Evolutionary conservation across 2,797 vertebrate species (phyloP).

Genomic region (Hylomyscus alleni): DNA sequence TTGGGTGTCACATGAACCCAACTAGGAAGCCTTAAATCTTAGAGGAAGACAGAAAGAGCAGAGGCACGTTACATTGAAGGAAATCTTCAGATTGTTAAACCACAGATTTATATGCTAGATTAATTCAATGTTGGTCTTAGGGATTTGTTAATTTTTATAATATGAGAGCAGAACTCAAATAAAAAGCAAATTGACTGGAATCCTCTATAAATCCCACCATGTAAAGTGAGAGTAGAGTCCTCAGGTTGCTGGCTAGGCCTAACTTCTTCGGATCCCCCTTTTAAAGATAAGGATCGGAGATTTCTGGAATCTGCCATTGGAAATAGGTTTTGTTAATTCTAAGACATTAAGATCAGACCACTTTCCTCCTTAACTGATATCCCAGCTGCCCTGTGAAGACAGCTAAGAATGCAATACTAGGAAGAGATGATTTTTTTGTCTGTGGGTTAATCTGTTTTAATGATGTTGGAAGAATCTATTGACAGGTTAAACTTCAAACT

Average conservation of each 20-base stretch:
- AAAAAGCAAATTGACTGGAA: not conserved
- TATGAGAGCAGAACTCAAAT: constrained; percentile 32
- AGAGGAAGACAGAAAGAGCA: not conserved
- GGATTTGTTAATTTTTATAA: not conserved
- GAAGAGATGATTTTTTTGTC: not conserved
- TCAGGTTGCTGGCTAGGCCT: not conserved
- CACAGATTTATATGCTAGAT: not conserved
- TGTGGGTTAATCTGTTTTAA: constrained; percentile 26
- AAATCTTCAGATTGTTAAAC: not conserved
- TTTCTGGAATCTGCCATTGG: constrained; percentile 46
- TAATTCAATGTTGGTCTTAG: accelerated
- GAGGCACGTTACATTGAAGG: not conserved
- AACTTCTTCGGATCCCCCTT: not conserved
- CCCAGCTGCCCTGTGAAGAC: constrained; percentile 23
- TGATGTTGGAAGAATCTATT: constrained; percentile 35
- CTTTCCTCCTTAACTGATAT: not conserved
- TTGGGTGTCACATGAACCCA: constrained; percentile 39
- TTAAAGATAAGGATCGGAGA: not conserved
- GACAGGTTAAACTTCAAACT: not conserved
- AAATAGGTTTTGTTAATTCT: not conserved
- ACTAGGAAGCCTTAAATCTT: too few relatives aligned
- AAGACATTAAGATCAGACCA: not conserved
- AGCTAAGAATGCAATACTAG: constrained; percentile 29
- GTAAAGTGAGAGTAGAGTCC: not conserved
- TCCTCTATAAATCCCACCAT: not conserved